Base-by-base conservation (phyloP, 2,113 vertebrate genomes). In the Scortum barcoo region DNA sequence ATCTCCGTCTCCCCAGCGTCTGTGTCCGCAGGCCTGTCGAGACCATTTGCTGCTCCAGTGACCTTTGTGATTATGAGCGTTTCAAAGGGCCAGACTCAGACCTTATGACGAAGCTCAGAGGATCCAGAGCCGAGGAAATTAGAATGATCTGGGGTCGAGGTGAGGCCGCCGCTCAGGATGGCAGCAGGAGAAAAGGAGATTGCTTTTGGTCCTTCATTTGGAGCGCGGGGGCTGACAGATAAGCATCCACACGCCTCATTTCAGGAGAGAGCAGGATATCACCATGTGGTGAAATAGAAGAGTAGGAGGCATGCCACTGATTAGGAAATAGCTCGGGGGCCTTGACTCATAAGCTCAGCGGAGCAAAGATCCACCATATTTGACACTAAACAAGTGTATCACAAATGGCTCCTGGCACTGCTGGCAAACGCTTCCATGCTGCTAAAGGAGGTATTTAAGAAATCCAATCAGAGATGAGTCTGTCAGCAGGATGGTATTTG, bases 361-460 rank as follows among this genome's bases (percentile, higher is more conserved):
- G 85, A 90, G 84, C 84, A 69, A 48, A 72, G 69, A 53, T 62
- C 83, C 78, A 86, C 78, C 72, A 75, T 83, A 54, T 86, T 76
- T 88, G 89, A 93, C 87, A 90, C 83, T 73, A 80, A 92, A 87
- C 88, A 88, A 92, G 84, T 91, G 86, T 80, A 92, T 84, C 65
- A 56, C 75, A 44, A 69, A 84, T 69, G 76, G 75, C 86, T 84
- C 48, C 66, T 62, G 78, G 79, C 69, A 8, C 42, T 67, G 82
- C 61, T 81, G 81, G 80, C 86, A 77, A 79, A 44, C 36, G 56
- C 44, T 67, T 71, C 44, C 48, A 2, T 68, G 53, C 78, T 65
- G 51, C 14, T 61, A 48, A 61, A 48, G 61, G 48, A 67, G 61
- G 63, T 58, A 44, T 71, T 85, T 73, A 36, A 54, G 44, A 81